Evolutionary conservation across 1,140 invertebrate genomes (phyloP).

Genomic region (Myzus persicae): DNA sequence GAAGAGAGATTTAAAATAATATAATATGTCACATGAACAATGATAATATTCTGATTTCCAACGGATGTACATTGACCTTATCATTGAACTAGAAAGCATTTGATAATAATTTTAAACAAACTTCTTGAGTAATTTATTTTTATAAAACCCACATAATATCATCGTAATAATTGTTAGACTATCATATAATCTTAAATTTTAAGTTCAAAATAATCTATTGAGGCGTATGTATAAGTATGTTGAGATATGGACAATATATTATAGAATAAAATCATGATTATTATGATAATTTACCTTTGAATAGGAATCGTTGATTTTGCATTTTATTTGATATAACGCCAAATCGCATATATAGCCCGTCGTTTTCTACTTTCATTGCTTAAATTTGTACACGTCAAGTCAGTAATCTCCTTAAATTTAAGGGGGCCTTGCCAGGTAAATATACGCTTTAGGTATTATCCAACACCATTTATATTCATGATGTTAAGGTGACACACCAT

Average conservation of each 20-base stretch:
- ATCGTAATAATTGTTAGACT: too few species aligned
- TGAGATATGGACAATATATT: not conserved
- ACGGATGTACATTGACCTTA: too few species aligned
- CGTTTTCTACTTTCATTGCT: not conserved
- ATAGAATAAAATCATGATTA: not conserved
- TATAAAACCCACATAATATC: too few species aligned
- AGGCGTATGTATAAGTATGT: too few species aligned
- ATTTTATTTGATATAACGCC: not conserved
- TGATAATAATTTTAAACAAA: too few species aligned
- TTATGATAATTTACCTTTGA: not conserved
- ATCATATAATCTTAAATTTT: too few species aligned
- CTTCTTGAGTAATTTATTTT: too few species aligned
- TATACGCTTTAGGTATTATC: not conserved
- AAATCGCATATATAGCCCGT: not conserved
- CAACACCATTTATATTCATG: slow-evolving; percentile 15
- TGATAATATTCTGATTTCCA: too few species aligned
- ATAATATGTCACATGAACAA: too few species aligned
- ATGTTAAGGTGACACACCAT: slow-evolving; percentile 4
- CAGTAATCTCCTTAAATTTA: not conserved
- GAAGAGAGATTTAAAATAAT: too few species aligned
- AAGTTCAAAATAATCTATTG: too few species aligned
- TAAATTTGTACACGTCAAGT: not conserved
- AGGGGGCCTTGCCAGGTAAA: not conserved
- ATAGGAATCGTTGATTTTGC: not conserved
- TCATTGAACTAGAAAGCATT: too few species aligned